Evolutionary conservation across 2,113 vertebrate species (phyloP).

Genomic region (Stercorarius parasiticus): DNA sequence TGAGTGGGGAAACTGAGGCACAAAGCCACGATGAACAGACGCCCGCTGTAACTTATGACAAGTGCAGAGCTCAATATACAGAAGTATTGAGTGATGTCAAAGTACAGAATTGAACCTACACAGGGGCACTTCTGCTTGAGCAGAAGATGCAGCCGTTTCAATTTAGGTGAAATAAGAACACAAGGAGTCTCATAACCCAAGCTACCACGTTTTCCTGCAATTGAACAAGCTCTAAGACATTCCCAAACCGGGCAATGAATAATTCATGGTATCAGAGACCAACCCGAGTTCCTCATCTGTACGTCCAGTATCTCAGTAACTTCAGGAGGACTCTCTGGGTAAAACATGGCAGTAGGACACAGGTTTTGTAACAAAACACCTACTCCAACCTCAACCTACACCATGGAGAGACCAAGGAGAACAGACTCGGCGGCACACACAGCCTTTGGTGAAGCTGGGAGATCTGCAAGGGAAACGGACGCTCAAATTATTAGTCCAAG

Average conservation of each 20-base stretch:
- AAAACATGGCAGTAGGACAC: fast-evolving
- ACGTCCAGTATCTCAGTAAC: neutral
- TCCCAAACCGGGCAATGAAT: neutral
- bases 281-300: fast-evolving
- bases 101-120: fast-evolving
- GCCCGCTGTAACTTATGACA: neutral
- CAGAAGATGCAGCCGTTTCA: neutral
- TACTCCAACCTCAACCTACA: neutral
- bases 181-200: fast-evolving
- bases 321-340: neutral
- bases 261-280: neutral
- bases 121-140: fast-evolving
- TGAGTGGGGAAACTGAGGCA: neutral
- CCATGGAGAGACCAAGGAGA: neutral
- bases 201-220: fast-evolving
- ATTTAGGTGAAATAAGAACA: fast-evolving
- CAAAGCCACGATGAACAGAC: fast-evolving
- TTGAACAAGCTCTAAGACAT: neutral
- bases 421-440: fast-evolving
- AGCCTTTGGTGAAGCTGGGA: neutral
- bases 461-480: fast-evolving
- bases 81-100: fast-evolving
- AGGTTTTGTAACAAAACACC: neutral
- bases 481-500: neutral
- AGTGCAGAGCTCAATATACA: neutral